Conservation (phyloP, 2,797 vertebrate genomes). For the Poliocrania exsul region DNA sequence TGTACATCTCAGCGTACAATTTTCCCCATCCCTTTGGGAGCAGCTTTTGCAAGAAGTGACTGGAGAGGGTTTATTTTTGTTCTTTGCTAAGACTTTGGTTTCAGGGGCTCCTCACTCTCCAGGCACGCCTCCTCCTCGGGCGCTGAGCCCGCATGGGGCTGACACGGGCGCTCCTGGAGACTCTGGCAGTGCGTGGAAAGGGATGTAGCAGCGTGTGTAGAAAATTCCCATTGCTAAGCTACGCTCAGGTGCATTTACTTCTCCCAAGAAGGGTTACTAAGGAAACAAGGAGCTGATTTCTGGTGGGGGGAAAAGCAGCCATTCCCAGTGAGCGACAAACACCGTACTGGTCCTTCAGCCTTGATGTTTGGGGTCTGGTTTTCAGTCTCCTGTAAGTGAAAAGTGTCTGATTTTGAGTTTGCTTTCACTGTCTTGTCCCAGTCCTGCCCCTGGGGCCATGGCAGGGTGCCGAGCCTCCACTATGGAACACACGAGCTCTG, state of each 20-base stretch:
- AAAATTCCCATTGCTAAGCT: neutral
- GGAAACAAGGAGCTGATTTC: slow-evolving; percentile 27
- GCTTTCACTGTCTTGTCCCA: neutral
- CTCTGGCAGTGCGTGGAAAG: neutral
- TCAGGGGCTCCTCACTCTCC: neutral
- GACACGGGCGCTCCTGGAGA: neutral
- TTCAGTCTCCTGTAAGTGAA: neutral
- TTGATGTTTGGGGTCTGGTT: neutral
- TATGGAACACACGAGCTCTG: neutral
- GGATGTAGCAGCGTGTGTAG: neutral
- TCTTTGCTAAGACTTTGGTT: neutral
- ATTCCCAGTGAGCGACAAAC: neutral
- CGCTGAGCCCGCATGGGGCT: neutral
- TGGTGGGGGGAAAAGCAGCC: neutral
- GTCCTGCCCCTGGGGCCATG: neutral
- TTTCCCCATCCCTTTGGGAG: slow-evolving; percentile 16
- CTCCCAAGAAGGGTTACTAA: slow-evolving; percentile 30
- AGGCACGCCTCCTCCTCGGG: neutral
- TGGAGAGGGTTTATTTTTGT: slow-evolving; percentile 31
- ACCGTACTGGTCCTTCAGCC: neutral
- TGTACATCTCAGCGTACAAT: neutral
- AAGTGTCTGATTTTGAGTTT: neutral
- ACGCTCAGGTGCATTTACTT: neutral
- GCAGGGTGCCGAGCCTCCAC: neutral
- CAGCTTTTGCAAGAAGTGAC: neutral